Evolutionary conservation across 2,888 invertebrate genomes (phyloP).

Genomic region (Volucella bombylans): DNA sequence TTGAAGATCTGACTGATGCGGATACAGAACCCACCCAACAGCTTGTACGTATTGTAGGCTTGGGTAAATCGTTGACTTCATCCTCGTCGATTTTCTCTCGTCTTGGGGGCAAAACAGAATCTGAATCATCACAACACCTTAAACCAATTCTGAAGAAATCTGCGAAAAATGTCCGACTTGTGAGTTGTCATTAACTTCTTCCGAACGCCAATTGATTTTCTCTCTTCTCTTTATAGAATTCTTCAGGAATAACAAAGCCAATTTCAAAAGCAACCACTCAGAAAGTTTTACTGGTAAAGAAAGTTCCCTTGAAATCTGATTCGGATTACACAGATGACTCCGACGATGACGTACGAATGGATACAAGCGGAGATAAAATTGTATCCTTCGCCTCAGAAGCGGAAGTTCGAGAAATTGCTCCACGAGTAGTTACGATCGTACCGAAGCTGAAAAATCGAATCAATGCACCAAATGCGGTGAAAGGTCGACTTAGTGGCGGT

Average conservation of each 20-base stretch:
- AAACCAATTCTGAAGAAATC: conserved; percentile 81
- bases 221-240: conserved; percentile 55
- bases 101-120: conserved; percentile 78
- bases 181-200: neutral
- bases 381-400: conserved; percentile 82
- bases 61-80: conserved; percentile 63
- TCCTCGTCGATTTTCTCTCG: conserved; percentile 81
- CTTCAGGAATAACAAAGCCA: conserved; percentile 76
- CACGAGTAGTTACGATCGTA: conserved; percentile 74
- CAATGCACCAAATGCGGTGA: conserved; percentile 73
- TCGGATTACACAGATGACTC: conserved; percentile 72
- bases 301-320: conserved; percentile 80
- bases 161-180: conserved; percentile 73
- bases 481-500: conserved; percentile 78
- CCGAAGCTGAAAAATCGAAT: conserved; percentile 71
- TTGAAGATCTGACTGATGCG: conserved; percentile 45
- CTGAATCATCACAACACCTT: conserved; percentile 58
- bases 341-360: conserved; percentile 74
- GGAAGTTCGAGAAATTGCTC: conserved; percentile 81
- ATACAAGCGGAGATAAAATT: conserved; percentile 79
- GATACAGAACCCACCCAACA: conserved; percentile 76
- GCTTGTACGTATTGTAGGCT: conserved; percentile 77
- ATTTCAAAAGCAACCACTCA: conserved; percentile 77
- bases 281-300: conserved; percentile 81
- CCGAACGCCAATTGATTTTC: neutral